Conservation (phyloP, 23 tunicate species). For the Halocynthia aurantium region DNA sequence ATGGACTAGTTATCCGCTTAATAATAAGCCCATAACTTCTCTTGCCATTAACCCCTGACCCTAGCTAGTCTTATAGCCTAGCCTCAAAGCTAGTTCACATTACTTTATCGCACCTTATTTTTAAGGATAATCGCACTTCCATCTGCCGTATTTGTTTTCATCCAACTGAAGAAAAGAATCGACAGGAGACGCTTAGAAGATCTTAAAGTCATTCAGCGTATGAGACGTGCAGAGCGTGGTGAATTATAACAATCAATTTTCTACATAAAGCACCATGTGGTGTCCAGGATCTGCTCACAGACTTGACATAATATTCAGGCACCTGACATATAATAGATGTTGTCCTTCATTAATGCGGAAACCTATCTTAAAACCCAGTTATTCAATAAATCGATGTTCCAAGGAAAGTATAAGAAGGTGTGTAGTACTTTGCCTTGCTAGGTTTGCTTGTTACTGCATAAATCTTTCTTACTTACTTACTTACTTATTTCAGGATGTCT, state of each 20-base stretch:
- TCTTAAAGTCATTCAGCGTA: constrained; percentile 44
- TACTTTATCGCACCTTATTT: neutral
- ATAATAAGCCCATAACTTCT: no score
- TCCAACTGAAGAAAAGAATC: constrained; percentile 27
- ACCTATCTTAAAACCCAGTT: no score
- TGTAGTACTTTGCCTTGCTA: neutral
- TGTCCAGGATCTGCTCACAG: constrained; percentile 25
- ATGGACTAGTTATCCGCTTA: no score
- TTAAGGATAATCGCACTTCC: constrained; percentile 76
- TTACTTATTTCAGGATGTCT: constrained; percentile 13
- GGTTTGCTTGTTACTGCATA: constrained; percentile 24
- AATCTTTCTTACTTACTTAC: neutral
- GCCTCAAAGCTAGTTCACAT: no score
- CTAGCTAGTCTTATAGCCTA: no score
- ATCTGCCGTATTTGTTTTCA: constrained; percentile 41
- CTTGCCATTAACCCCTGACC: no score
- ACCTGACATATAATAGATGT: neutral
- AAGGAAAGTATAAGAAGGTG: neutral
- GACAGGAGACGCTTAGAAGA: constrained; percentile 40
- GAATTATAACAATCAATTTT: neutral
- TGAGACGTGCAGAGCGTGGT: neutral
- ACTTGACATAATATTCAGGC: constrained; percentile 19
- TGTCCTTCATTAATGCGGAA: neutral
- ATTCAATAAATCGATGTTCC: no score
- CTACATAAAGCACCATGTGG: constrained; percentile 23